These are phyloP conservation scores for Troides helena DNA, from an alignment of 2,888 invertebrate genomes.

Conservation along the genomic window DNA sequence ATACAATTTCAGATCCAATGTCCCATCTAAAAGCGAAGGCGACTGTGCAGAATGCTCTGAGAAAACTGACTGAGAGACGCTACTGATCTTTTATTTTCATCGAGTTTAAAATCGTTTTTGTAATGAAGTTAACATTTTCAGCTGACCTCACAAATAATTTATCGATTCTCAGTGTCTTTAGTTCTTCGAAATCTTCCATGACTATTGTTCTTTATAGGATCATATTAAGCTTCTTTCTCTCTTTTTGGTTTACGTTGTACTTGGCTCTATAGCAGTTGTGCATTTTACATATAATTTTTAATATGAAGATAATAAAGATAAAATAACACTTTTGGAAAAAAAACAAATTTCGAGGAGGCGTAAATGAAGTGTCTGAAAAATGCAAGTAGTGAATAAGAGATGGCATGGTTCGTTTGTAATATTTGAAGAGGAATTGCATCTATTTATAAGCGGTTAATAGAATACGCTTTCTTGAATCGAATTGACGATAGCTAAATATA, in stretches of 20 bases:
- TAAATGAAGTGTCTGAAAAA: slow-evolving; percentile 27
- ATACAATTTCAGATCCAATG: slow-evolving; percentile 71
- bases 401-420: slow-evolving; percentile 17
- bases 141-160: slow-evolving; percentile 42
- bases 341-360: neutral
- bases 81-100: slow-evolving; percentile 49
- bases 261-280: slow-evolving; percentile 15
- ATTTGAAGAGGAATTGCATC: slow-evolving; percentile 26
- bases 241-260: slow-evolving; percentile 16
- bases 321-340: neutral
- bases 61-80: slow-evolving; percentile 77
- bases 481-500: slow-evolving; percentile 12
- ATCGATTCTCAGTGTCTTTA: slow-evolving; percentile 25
- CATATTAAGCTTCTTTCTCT: slow-evolving; percentile 23
- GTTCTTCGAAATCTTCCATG: slow-evolving; percentile 15
- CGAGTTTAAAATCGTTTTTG: slow-evolving; percentile 46
- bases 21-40: slow-evolving; percentile 78
- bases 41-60: slow-evolving; percentile 78
- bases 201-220: slow-evolving; percentile 11
- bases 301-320: neutral
- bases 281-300: slow-evolving; percentile 14
- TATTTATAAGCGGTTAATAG: slow-evolving; percentile 12
- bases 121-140: slow-evolving; percentile 67
- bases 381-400: slow-evolving; percentile 9
- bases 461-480: slow-evolving; percentile 18